Percentiles rank a stretch among this genome's conserved stretches.
phyloP scores from a whole-genome alignment of 2,888 invertebrate species.

The Esperia sulphurella region DNA sequence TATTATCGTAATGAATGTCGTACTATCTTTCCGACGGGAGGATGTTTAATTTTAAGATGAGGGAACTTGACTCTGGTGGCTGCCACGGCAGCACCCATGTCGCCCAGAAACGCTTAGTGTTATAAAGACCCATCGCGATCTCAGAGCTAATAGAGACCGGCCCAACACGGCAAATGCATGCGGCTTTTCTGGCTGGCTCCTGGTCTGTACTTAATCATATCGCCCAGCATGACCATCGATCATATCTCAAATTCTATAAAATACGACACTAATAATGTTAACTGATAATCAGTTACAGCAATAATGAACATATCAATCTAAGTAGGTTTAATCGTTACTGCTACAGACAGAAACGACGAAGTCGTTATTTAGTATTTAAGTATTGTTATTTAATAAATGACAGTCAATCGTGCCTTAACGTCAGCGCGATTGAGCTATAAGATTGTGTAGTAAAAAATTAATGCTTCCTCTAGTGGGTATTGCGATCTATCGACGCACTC shows the following conservation, averaged over 20 bases:
- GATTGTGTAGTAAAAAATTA: conserved; percentile 15
- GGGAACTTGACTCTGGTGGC: conserved; percentile 77
- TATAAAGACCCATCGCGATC: conserved; percentile 52
- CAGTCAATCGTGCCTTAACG: conserved; percentile 40
- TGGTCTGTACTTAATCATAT: conserved; percentile 42
- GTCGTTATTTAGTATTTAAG: conserved; percentile 63
- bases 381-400: conserved; percentile 31
- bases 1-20: conserved; percentile 69
- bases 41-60: conserved; percentile 72
- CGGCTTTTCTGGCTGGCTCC: conserved; percentile 35
- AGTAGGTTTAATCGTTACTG: conserved; percentile 45
- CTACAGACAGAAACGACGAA: conserved; percentile 41
- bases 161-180: conserved; percentile 32
- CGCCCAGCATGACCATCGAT: conserved; percentile 50
- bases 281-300: conserved; percentile 40
- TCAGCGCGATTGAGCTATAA: conserved; percentile 17
- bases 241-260: conserved; percentile 42
- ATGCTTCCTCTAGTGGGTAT: conserved; percentile 6
- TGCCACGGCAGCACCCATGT: conserved; percentile 55
- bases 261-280: conserved; percentile 18
- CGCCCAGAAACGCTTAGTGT: conserved; percentile 61
- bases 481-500: background rate
- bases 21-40: conserved; percentile 69
- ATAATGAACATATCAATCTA: conserved; percentile 69
- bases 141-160: background rate